These are phyloP conservation scores for Chelonia mydas DNA, from an alignment of 2,797 vertebrate genomes.

Conservation along the genomic window DNA sequence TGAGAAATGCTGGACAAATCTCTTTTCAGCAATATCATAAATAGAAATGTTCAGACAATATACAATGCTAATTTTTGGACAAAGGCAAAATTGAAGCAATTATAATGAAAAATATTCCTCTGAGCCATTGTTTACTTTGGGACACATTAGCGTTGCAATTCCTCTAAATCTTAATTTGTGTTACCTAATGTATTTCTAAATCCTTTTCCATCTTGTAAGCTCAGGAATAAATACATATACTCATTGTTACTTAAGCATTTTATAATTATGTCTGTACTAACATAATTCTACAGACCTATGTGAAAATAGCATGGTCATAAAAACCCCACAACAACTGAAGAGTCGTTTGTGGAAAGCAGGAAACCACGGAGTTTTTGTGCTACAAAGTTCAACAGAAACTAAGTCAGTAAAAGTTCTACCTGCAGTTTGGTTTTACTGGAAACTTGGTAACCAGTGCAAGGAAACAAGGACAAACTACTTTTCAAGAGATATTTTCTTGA, in stretches of 20 bases:
- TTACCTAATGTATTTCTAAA: constrained; percentile 40
- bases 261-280: constrained; percentile 40
- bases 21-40: constrained; percentile 47
- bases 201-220: background rate
- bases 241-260: constrained; percentile 30
- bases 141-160: constrained; percentile 45
- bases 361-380: background rate
- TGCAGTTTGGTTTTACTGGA: constrained; percentile 29
- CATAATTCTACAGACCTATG: background rate
- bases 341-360: background rate
- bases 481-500: background rate
- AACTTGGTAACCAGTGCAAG: constrained; percentile 3
- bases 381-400: background rate
- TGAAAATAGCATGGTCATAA: constrained; percentile 7
- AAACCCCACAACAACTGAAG: background rate
- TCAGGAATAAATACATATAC: constrained; percentile 17
- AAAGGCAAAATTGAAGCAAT: constrained; percentile 26
- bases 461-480: background rate
- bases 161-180: constrained; percentile 48
- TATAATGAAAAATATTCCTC: constrained; percentile 56
- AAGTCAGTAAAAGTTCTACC: background rate
- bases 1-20: constrained; percentile 48
- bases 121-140: constrained; percentile 22
- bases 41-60: constrained; percentile 44
- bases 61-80: constrained; percentile 61